Evolutionary conservation across 2,797 vertebrate genomes (phyloP).

Genomic region (Chloroceryle amazona): DNA sequence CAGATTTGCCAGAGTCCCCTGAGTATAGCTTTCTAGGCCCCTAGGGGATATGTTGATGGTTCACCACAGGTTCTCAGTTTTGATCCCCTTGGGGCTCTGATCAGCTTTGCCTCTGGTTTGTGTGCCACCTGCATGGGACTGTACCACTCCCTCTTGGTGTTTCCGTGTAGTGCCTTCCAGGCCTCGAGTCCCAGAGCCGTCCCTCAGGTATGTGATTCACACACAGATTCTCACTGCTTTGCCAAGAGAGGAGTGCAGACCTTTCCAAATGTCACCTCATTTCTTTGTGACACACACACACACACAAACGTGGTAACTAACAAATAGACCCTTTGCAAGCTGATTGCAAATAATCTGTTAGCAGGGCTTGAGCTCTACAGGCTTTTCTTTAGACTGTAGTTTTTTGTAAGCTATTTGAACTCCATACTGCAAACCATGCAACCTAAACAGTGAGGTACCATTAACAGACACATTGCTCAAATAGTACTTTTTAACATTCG

Average conservation of each 20-base stretch:
- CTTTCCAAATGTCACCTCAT: neutral
- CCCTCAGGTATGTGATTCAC: accelerated
- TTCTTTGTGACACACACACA: neutral
- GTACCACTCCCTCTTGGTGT: accelerated
- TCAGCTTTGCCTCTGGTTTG: neutral
- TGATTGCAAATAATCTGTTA: neutral
- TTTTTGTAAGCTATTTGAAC: neutral
- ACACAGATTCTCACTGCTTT: neutral
- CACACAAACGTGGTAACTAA: accelerated
- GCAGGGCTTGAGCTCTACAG: neutral
- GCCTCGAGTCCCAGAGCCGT: neutral
- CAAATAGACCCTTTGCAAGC: neutral
- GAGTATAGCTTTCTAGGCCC: neutral
- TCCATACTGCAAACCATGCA: neutral
- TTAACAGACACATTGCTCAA: neutral
- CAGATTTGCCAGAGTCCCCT: neutral
- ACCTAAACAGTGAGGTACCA: neutral
- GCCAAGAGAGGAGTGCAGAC: neutral
- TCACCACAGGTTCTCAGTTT: neutral
- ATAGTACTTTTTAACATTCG: neutral
- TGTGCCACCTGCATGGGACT: accelerated
- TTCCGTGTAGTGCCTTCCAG: neutral
- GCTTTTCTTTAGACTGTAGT: neutral
- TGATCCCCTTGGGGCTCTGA: neutral
- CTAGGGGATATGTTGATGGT: neutral